phyloP scores from a whole-genome alignment of 2,113 vertebrate genomes.

The mouse (Mus musculus) region GRCm39 chr3:60608001-60608500 shows the following conservation, averaged over 20 bases:
- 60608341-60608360: not conserved
- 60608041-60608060: not conserved
- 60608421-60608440: not conserved
- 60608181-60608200: not conserved
- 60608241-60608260: not conserved
- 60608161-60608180: not conserved
- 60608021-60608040: not conserved
- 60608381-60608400: not conserved
- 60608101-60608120: not conserved
- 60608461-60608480: not conserved
- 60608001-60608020: constrained; percentile 36
- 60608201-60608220: not conserved
- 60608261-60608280: not conserved
- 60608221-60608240: not conserved
- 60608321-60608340: not conserved
- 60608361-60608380: not conserved
- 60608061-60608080: not conserved
- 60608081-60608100: not conserved
- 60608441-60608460: not conserved
- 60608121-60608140: not conserved
- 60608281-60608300: not conserved
- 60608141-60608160: not conserved
- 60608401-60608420: not conserved
- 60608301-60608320: not conserved
- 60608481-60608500: not conserved